These are phyloP conservation scores for Corythaeola cristata DNA, from an alignment of 2,113 vertebrate species.

Conservation along the genomic window DNA sequence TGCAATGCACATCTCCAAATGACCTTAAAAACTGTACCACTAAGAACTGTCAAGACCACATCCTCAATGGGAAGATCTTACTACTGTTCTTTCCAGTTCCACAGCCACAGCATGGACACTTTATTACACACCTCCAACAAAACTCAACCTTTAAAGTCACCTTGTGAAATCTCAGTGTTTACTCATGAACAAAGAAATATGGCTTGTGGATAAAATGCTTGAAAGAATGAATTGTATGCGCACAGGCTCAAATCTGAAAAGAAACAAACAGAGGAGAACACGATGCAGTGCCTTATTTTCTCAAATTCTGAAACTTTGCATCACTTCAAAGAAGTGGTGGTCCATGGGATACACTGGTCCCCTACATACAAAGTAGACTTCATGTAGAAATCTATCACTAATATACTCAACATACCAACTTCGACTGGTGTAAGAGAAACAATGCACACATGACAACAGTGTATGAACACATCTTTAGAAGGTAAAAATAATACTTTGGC, in stretches of 20 bases:
- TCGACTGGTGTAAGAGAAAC: neutral
- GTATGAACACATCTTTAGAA: neutral
- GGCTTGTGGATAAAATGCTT: neutral
- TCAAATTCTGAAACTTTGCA: neutral
- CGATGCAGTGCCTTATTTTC: neutral
- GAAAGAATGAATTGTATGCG: neutral
- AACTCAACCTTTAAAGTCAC: neutral
- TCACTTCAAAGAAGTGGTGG: neutral
- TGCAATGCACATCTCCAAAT: neutral
- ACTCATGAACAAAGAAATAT: neutral
- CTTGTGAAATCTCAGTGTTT: neutral
- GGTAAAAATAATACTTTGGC: neutral
- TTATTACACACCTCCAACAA: neutral
- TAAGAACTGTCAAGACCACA: neutral
- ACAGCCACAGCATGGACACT: neutral
- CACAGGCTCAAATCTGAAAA: neutral
- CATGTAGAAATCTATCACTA: neutral
- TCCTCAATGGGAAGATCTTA: neutral
- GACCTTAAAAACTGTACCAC: neutral
- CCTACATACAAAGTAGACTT: neutral
- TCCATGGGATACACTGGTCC: neutral
- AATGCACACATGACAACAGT: rapidly evolving
- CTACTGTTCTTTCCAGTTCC: neutral
- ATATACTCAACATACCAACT: neutral
- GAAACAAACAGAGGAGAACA: neutral